These are phyloP conservation scores for Amphibalanus amphitrite DNA, from an alignment of 1,140 invertebrate genomes.

Conservation along the genomic window DNA sequence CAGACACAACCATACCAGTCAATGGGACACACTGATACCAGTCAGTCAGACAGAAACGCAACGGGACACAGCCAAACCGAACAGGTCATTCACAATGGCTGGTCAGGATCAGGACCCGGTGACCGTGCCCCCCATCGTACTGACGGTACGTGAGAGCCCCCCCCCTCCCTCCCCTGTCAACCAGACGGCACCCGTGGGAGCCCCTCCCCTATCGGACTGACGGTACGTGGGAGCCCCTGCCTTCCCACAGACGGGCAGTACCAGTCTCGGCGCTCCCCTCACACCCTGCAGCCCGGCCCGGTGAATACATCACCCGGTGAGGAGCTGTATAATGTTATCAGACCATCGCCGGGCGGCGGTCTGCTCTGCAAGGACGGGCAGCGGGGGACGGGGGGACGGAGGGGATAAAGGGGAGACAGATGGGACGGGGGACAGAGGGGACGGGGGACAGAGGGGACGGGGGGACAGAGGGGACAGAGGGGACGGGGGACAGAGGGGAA, in stretches of 20 bases:
- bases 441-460: neutral
- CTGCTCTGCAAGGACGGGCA: neutral
- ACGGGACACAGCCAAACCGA: neutral
- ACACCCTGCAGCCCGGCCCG: no score
- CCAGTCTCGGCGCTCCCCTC: no score
- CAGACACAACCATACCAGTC: no score
- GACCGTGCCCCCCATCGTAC: no score
- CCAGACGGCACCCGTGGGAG: no score
- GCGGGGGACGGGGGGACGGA: neutral
- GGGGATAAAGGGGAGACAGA: neutral
- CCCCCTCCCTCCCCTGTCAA: no score
- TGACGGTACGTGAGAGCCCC: no score
- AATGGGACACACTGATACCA: no score
- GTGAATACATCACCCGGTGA: neutral
- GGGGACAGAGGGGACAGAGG: neutral
- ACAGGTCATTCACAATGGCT: neutral
- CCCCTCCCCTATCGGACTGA: no score
- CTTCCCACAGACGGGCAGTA: no score
- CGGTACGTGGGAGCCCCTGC: no score
- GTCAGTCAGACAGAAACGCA: neutral
- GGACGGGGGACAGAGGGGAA: conserved; percentile 3
- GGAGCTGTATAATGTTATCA: neutral
- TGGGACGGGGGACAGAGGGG: neutral
- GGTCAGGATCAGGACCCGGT: neutral
- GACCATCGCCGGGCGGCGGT: neutral